Percentiles rank a stretch among this genome's conserved stretches.
phyloP scores from a whole-genome alignment of 2,888 invertebrate species.

The Phlogophora meticulosa region DNA sequence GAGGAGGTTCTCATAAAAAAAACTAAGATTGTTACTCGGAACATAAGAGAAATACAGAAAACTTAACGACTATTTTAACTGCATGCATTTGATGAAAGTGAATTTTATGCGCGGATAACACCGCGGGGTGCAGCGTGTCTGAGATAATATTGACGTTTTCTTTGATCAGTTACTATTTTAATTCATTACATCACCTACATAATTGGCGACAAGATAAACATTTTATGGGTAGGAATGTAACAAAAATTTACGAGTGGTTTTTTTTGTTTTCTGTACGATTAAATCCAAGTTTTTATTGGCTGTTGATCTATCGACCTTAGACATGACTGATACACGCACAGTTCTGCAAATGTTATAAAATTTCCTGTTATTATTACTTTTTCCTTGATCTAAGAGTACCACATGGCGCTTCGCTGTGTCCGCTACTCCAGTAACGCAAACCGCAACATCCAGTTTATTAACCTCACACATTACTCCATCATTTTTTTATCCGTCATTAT shows the following conservation, averaged over 20 bases:
- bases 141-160: slow-evolving; percentile 34
- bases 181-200: slow-evolving; percentile 24
- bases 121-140: no score
- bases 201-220: not conserved
- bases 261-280: not conserved
- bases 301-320: not conserved
- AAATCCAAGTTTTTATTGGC: not conserved
- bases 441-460: slow-evolving; percentile 23
- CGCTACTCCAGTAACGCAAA: slow-evolving; percentile 12
- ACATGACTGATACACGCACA: slow-evolving; percentile 2
- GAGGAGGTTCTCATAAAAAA: no score
- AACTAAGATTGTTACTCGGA: no score
- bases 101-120: no score
- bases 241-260: no score
- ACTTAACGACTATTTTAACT: no score
- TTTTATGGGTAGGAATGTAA: not conserved
- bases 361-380: not conserved
- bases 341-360: not conserved
- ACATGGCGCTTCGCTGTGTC: slow-evolving; percentile 3
- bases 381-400: not conserved
- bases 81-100: no score
- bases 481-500: slow-evolving; percentile 42
- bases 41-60: no score
- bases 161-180: slow-evolving; percentile 18
- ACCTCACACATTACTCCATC: slow-evolving; percentile 20